Base-by-base conservation (phyloP, 2,888 invertebrate genomes). In the Meiosimyza decipiens region DNA sequence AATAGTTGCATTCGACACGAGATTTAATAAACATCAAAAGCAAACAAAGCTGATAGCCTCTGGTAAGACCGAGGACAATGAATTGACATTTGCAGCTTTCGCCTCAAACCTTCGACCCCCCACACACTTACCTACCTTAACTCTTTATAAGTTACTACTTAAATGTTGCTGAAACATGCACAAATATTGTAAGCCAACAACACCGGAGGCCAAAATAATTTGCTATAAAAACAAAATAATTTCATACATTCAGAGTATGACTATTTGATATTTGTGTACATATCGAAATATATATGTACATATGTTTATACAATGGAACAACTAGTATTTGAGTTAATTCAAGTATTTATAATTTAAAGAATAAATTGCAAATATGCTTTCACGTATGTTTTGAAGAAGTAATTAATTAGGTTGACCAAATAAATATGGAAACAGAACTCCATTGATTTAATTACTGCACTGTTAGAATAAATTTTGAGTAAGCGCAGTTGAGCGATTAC, bases 11-110 rank as follows among this genome's bases (percentile, higher is more conserved):
- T 22, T 62, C 60, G 60, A 62, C 60, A 47, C 60, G 16, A 62
- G 47, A 62, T 62, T 62, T 47, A 62, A 62, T 47, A 62, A 62
- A 62, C 60, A 62, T 62, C 60, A 62, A n/a, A 62, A 62, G 15
- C 60, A 62, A 62, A 47, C 60, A 62, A n/a, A 16, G 16, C 60
- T 40, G 5, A 40, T 6, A 7, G 60, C 60, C 60, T 11, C 60
- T 33, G 47, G 60, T 62, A 16, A 5, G 33, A n/a, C 40, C 60
- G 33, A 62, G 40, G 9, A 62, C 60, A 62, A 62, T 62, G 60
- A 16, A 33, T 15, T 60, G 22, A 40, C 40, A 40, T 40, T 40
- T 40, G 40, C 40, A 40, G 40, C 2, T 40, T 40, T 9, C 40
- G 40, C 9, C 40, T 0, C 40, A 5, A 5, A 5, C 40, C 40